These are phyloP conservation scores for Diplolepis rosae DNA, from an alignment of 2,888 invertebrate genomes.

Conservation along the genomic window DNA sequence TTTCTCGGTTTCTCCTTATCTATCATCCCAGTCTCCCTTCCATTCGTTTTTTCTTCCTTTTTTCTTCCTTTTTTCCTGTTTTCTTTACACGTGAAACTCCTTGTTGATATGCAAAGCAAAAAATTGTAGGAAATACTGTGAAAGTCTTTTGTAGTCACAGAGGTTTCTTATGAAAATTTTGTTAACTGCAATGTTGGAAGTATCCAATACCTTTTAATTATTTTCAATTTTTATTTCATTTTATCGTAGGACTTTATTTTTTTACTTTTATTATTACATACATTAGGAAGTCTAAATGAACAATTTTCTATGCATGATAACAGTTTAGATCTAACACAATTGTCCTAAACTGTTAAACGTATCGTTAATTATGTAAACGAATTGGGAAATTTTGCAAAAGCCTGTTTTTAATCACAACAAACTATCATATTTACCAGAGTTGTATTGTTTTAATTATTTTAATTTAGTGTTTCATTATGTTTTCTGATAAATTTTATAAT, in stretches of 20 bases:
- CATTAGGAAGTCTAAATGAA: too few relatives aligned
- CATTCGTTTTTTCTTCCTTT: too few relatives aligned
- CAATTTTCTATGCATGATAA: not conserved
- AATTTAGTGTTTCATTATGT: too few relatives aligned
- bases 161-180: not conserved
- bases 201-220: not conserved
- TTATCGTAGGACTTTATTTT: not conserved
- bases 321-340: not conserved
- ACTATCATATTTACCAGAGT: not conserved
- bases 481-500: too few relatives aligned
- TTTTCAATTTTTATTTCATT: not conserved
- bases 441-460: too few relatives aligned
- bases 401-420: not conserved
- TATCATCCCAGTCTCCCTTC: constrained; percentile 39
- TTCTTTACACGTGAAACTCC: not conserved
- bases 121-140: not conserved
- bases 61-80: not conserved
- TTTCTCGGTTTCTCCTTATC: constrained; percentile 37
- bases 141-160: constrained; percentile 30
- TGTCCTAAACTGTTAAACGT: not conserved
- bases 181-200: too few relatives aligned
- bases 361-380: not conserved
- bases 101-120: not conserved
- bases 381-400: not conserved
- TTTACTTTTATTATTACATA: not conserved